Base-by-base conservation (phyloP, 53 echinoderm and acorn worm genomes). In the Paracentrotus lividus region DNA sequence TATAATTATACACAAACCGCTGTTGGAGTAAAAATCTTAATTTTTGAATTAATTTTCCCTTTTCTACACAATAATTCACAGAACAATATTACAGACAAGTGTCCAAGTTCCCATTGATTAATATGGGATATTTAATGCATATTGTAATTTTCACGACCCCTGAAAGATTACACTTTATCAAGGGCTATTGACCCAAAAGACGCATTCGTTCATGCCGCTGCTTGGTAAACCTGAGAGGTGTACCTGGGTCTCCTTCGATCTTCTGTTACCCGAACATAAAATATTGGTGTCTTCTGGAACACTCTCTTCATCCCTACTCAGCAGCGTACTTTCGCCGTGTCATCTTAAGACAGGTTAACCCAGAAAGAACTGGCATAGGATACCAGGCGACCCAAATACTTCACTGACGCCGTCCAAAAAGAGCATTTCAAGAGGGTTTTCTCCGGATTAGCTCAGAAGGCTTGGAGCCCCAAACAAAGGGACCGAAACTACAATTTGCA, bases 311-410 rank as follows among this genome's bases (percentile, higher is more conserved):
- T 47, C 42, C 40, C 81, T 47, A n/a, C 81, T 26, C 45, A n/a
- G 45, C 33, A 47, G 45, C 33, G 81, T 81, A 81, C 81, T 81
- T 49, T 81, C 8, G 12, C 3, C 9, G 27, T 26, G 33, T 24
- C 47, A 81, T 45, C 81, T 15, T 12, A 47, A 47, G 81, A 81
- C 81, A 81, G 26, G 81, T 81, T 81, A 81, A 81, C 81, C 81
- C 47, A 81, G 81, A 45, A 49, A 47, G 1, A 45, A 27, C 10
- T 8, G 81, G 47, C 21, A 81, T 81, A 47, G n/a, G 81, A 81
- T n/a, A 81, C 81, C 81, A 24, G 12, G 24, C 81, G 81, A 81
- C 81, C 81, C 47, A 81, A 81, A 81, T 81, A 81, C 45, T 81
- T 81, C 81, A 45, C 26, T n/a, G n/a, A n/a, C n/a, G n/a, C n/a